These are phyloP conservation scores for Elephantulus edwardii DNA, from an alignment of 2,113 vertebrate species.

Conservation along the genomic window DNA sequence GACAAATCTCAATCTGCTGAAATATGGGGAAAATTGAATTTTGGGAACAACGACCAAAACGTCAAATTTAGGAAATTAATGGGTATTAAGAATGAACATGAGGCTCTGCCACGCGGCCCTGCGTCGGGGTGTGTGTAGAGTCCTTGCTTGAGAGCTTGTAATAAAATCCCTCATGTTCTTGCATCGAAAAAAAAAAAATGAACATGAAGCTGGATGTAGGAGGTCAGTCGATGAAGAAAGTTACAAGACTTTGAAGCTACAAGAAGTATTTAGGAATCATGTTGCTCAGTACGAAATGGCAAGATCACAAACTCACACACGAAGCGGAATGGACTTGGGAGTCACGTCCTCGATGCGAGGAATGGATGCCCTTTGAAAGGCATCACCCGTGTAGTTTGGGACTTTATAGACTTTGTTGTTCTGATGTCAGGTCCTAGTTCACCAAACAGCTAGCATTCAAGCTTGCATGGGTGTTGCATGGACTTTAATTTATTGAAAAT, in stretches of 20 bases:
- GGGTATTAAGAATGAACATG: too few relatives aligned
- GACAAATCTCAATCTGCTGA: slow-evolving; percentile 98
- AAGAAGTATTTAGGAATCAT: slow-evolving; percentile 97
- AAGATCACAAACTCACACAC: slow-evolving; percentile 97
- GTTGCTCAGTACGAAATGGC: slow-evolving; percentile 99
- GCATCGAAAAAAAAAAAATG: too few relatives aligned
- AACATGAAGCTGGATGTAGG: slow-evolving; percentile 93
- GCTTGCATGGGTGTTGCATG: slow-evolving; percentile 98
- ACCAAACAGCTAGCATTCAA: slow-evolving; percentile 91
- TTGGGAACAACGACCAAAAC: slow-evolving; percentile 99
- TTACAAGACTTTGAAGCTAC: slow-evolving; percentile 95
- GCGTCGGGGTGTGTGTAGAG: slow-evolving; percentile 92
- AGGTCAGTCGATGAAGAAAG: slow-evolving; percentile 93
- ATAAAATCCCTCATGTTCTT: too few relatives aligned
- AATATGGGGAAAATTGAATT: slow-evolving; percentile 98
- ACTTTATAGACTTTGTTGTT: slow-evolving; percentile 84
- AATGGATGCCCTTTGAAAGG: slow-evolving; percentile 94
- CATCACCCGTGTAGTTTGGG: slow-evolving; percentile 75
- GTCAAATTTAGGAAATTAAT: slow-evolving; percentile 99
- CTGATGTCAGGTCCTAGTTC: slow-evolving; percentile 88
- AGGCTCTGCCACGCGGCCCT: too few relatives aligned
- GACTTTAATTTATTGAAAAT: slow-evolving; percentile 96
- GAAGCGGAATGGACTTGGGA: slow-evolving; percentile 99
- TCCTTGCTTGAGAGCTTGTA: too few relatives aligned
- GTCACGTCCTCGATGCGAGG: slow-evolving; percentile 95